These are phyloP conservation scores for Muscicapa striata DNA, from an alignment of 2,797 vertebrate species.

Conservation along the genomic window DNA sequence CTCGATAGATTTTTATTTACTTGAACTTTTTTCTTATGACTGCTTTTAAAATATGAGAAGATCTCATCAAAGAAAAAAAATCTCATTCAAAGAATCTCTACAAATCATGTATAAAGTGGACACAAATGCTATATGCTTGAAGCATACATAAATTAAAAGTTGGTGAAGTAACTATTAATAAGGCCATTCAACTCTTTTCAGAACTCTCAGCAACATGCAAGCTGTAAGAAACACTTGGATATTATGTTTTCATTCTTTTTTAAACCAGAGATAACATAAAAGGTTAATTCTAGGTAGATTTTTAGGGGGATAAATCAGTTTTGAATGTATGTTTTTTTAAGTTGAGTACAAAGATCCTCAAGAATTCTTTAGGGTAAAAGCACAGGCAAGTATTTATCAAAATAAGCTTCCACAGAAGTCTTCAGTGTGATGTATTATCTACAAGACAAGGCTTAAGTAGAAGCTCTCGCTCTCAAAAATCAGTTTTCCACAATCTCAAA, in stretches of 20 bases:
- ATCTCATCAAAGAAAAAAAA: not conserved
- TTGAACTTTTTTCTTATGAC: not conserved
- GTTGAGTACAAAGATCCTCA: not conserved
- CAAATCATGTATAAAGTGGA: not conserved
- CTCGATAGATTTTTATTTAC: not conserved
- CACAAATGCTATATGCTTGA: not conserved
- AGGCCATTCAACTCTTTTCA: not conserved
- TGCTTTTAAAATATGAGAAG: not conserved
- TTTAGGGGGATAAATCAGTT: not conserved
- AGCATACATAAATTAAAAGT: not conserved
- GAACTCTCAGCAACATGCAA: not conserved
- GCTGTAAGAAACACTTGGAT: not conserved
- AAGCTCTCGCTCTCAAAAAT: not conserved
- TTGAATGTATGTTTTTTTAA: not conserved
- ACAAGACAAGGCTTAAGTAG: not conserved
- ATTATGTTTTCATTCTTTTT: not conserved
- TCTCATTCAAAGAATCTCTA: not conserved
- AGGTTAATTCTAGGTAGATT: not conserved
- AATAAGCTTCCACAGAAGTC: not conserved
- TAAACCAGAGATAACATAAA: not conserved
- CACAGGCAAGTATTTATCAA: not conserved
- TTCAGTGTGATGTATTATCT: not conserved
- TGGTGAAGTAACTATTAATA: not conserved
- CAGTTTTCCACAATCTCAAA: not conserved
- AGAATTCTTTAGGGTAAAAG: not conserved